phyloP scores from a whole-genome alignment of 1,140 invertebrate genomes.

The Zelostemma sp. region DNA sequence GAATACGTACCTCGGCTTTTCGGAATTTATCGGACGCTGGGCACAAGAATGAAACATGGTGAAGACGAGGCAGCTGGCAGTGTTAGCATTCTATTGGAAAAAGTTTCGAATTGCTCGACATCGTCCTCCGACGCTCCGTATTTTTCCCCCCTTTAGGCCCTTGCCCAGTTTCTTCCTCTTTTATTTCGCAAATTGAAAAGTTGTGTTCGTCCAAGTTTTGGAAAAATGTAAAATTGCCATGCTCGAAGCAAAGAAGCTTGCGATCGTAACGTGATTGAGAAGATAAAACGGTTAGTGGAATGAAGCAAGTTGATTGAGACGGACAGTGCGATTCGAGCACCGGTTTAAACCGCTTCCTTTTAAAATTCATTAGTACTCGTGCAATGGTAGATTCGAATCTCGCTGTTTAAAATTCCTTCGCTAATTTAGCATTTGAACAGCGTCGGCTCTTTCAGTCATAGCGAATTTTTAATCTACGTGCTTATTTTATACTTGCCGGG shows the following conservation, averaged over 20 bases:
- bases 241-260: neutral
- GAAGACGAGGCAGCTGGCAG: too few relatives aligned
- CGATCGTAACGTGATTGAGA: neutral
- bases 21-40: too few relatives aligned
- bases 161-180: too few relatives aligned
- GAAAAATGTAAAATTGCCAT: too few relatives aligned
- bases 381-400: neutral
- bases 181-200: too few relatives aligned
- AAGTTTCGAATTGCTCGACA: too few relatives aligned
- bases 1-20: too few relatives aligned
- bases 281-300: conserved; percentile 3
- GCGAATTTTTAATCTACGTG: neutral
- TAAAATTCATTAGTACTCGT: conserved; percentile 3
- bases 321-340: neutral
- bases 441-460: neutral
- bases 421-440: conserved; percentile 1
- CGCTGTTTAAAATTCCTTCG: neutral
- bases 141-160: too few relatives aligned
- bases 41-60: too few relatives aligned
- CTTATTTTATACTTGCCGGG: neutral
- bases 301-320: neutral
- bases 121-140: too few relatives aligned
- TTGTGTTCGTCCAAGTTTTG: too few relatives aligned
- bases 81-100: too few relatives aligned
- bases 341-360: conserved; percentile 3